Conservation (phyloP, 1,140 invertebrate genomes). For the Copidosoma floridanum region DNA sequence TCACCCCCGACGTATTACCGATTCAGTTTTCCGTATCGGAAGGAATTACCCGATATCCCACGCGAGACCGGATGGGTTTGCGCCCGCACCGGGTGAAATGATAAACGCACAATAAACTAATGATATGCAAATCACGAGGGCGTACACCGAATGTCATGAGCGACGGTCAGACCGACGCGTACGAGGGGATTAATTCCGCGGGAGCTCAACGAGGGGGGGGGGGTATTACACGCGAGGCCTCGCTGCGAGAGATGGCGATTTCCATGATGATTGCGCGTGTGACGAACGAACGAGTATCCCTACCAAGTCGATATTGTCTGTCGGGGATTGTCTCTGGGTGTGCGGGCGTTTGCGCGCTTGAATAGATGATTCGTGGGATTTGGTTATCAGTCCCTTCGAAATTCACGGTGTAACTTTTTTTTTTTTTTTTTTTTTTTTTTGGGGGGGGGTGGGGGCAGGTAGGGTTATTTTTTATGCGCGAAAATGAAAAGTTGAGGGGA, state of each 20-base stretch:
- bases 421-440: too few species aligned
- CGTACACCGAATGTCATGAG: slow-evolving; percentile 30
- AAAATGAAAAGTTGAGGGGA: too few species aligned
- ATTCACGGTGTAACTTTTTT: slow-evolving; percentile 4
- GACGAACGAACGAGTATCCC: too few species aligned
- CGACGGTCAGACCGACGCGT: slow-evolving; percentile 19
- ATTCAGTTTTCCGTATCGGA: background rate
- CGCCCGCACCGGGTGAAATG: background rate
- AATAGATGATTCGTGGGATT: background rate
- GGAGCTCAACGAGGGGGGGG: too few species aligned
- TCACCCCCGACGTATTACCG: background rate
- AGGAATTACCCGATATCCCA: background rate
- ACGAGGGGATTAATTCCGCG: slow-evolving; percentile 5
- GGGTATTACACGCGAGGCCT: too few species aligned
- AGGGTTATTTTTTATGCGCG: too few species aligned
- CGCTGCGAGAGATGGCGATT: slow-evolving; percentile 27
- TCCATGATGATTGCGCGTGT: slow-evolving; percentile 32
- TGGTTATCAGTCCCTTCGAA: slow-evolving; percentile 32
- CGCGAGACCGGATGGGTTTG: background rate
- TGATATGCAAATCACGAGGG: slow-evolving; percentile 36
- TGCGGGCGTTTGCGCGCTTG: background rate
- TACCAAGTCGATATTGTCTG: too few species aligned
- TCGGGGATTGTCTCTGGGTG: background rate
- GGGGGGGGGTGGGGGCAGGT: too few species aligned
- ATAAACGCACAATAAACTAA: slow-evolving; percentile 32